Percentiles rank a stretch among this genome's conserved stretches.
phyloP scores from a whole-genome alignment of 2,797 vertebrate species.

The Lagorchestes hirsutus region DNA sequence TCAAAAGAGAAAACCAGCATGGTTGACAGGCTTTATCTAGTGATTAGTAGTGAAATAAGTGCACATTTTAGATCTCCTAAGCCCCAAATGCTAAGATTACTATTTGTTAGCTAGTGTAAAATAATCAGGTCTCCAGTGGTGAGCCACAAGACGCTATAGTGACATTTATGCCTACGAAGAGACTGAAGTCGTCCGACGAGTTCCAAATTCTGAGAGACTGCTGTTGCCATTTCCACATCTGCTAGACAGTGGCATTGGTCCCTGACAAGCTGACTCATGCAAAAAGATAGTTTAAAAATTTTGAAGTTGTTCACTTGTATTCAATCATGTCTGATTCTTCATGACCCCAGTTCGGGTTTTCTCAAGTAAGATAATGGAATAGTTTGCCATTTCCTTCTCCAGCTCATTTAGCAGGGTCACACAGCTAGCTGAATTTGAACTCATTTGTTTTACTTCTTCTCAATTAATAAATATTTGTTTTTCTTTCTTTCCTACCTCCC shows the following conservation, averaged over 20 bases:
- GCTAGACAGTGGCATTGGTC: background rate
- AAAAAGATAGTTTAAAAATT: background rate
- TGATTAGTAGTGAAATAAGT: background rate
- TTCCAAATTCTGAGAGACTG: background rate
- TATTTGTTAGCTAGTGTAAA: background rate
- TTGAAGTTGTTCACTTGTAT: background rate
- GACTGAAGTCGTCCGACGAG: background rate
- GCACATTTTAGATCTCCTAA: background rate
- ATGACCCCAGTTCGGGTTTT: too few species aligned
- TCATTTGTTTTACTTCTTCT: background rate
- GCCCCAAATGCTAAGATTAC: background rate
- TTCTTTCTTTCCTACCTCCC: background rate
- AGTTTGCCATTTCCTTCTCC: too few species aligned
- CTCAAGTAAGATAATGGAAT: too few species aligned
- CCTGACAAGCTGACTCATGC: background rate
- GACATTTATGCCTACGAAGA: background rate
- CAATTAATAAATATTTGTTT: background rate
- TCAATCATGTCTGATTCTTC: background rate
- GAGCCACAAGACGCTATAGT: background rate
- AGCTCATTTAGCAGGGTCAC: too few species aligned
- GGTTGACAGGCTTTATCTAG: background rate
- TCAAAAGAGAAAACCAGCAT: background rate
- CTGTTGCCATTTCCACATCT: background rate
- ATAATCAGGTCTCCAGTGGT: background rate
- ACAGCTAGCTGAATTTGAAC: too few species aligned